phyloP scores from a whole-genome alignment of 2,113 vertebrate species.

The Daphoenositta chrysoptera region DNA sequence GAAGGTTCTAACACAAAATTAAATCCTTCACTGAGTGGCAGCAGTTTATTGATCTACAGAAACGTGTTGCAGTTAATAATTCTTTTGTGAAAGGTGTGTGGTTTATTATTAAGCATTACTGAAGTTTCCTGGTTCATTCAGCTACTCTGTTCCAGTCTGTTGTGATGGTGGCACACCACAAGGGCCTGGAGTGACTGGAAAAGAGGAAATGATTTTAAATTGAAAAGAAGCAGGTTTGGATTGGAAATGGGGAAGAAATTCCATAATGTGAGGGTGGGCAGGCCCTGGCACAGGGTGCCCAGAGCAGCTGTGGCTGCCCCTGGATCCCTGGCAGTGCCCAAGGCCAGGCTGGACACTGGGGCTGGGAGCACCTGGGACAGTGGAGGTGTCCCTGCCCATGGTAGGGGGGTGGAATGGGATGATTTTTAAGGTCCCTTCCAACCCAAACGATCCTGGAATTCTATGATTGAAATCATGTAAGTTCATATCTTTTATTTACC shows the following conservation, averaged over 20 bases:
- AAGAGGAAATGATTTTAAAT: background rate
- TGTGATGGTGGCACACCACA: background rate
- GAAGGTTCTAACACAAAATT: background rate
- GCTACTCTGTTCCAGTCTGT: background rate
- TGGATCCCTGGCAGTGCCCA: fast-evolving
- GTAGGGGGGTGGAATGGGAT: too few relatives aligned
- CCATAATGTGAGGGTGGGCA: fast-evolving
- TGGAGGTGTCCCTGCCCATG: background rate
- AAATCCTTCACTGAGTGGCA: background rate
- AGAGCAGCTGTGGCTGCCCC: background rate
- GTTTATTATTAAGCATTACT: background rate
- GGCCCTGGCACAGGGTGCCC: background rate
- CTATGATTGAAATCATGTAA: fast-evolving
- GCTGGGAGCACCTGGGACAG: background rate
- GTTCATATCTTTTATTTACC: background rate
- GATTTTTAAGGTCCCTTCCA: background rate
- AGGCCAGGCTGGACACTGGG: background rate
- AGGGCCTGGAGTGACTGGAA: background rate
- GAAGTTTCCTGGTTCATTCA: background rate
- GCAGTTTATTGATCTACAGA: background rate
- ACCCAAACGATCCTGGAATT: background rate
- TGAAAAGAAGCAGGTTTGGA: too few relatives aligned
- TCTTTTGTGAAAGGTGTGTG: background rate
- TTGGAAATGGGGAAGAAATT: background rate
- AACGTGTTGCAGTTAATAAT: background rate